A percentile compares a stretch with the other conserved stretches of the same genome.
Conservation (phyloP, 1,140 invertebrate genomes). For the Semibalanus balanoides region DNA sequence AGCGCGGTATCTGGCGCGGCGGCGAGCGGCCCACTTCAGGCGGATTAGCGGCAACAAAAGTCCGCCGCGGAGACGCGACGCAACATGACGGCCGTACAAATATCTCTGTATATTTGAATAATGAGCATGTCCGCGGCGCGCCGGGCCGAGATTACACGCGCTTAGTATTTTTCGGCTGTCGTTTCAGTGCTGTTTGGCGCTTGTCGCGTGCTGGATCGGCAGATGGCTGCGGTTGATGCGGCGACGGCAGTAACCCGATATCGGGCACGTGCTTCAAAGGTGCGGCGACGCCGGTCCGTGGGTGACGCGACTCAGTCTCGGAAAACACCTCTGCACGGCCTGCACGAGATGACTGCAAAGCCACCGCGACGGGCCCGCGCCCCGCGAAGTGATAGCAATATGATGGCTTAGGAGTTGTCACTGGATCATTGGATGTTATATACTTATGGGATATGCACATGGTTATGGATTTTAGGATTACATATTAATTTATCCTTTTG, state of each 20-base stretch:
- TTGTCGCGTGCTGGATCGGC: neutral
- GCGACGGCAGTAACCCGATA: neutral
- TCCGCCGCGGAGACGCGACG: neutral
- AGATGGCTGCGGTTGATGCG: neutral
- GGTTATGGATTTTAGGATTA: too few relatives aligned
- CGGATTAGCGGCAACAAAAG: neutral
- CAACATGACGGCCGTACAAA: neutral
- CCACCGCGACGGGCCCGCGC: too few relatives aligned
- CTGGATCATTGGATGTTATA: too few relatives aligned
- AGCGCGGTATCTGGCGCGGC: too few relatives aligned
- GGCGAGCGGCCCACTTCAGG: neutral
- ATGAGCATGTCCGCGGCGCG: neutral
- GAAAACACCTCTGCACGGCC: too few relatives aligned
- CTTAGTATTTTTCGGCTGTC: neutral
- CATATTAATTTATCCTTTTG: too few relatives aligned
- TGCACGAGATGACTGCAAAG: too few relatives aligned
- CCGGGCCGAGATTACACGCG: neutral
- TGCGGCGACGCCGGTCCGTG: neutral
- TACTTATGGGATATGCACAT: too few relatives aligned
- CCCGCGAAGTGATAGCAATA: too few relatives aligned
- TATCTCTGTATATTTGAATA: slow-evolving; percentile 1
- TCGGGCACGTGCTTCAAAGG: neutral
- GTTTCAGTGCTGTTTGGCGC: neutral
- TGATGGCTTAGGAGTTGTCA: too few relatives aligned
- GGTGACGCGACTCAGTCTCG: too few relatives aligned